A percentile compares a stretch with the other conserved stretches of the same genome.
phyloP scores from a whole-genome alignment of 1,140 invertebrate species.

The Diabrotica undecimpunctata region DNA sequence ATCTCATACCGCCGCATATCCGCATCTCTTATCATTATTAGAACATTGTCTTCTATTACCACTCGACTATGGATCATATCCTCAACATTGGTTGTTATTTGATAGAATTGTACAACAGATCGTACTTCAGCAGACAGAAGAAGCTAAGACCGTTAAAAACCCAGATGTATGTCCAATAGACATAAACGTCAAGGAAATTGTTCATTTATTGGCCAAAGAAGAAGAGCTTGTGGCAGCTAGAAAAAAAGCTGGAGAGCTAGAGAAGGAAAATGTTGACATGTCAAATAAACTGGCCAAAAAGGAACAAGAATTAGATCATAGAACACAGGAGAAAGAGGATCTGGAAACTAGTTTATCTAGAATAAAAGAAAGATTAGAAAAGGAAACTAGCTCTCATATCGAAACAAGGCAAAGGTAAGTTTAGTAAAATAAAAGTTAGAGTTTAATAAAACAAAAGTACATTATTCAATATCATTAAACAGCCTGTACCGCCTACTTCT shows the following conservation, averaged over 20 bases:
- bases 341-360: conserved; percentile 77
- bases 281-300: conserved; percentile 83
- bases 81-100: conserved; percentile 90
- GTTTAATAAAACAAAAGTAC: too few relatives aligned
- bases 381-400: conserved; percentile 81
- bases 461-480: too few relatives aligned
- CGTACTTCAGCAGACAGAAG: conserved; percentile 72
- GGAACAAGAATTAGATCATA: conserved; percentile 87
- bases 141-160: conserved; percentile 55
- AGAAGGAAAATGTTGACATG: conserved; percentile 85
- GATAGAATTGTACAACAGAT: conserved; percentile 96
- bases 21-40: conserved; percentile 87
- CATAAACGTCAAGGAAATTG: conserved; percentile 89
- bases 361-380: conserved; percentile 85
- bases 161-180: conserved; percentile 80
- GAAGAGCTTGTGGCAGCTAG: conserved; percentile 85
- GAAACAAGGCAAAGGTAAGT: conserved; percentile 73
- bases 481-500: too few relatives aligned
- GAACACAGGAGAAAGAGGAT: conserved; percentile 89
- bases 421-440: too few relatives aligned
- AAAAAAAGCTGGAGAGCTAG: conserved; percentile 81
- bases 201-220: conserved; percentile 88
- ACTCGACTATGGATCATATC: conserved; percentile 74
- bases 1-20: conserved; percentile 88
- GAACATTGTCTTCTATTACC: conserved; percentile 89